These are phyloP conservation scores for Aplidium turbinatum DNA, from an alignment of 23 tunicate genomes.

Conservation along the genomic window DNA sequence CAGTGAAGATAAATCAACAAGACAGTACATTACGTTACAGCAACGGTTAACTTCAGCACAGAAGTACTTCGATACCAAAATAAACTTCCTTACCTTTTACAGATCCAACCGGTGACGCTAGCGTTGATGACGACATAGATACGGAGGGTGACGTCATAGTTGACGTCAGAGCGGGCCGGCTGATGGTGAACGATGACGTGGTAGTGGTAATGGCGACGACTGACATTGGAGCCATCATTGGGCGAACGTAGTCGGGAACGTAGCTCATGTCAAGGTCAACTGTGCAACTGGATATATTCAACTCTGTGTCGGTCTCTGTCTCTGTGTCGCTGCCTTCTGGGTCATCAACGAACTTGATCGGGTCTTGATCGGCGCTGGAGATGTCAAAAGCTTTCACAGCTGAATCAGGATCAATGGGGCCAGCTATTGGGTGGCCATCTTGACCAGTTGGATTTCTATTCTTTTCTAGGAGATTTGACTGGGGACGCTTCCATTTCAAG, in stretches of 20 bases:
- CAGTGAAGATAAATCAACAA: too few relatives aligned
- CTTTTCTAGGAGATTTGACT: not conserved
- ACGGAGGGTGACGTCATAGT: slow-evolving; percentile 12
- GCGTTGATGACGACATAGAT: slow-evolving; percentile 12
- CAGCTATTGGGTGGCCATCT: not conserved
- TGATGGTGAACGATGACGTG: slow-evolving; percentile 15
- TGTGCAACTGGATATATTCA: not conserved
- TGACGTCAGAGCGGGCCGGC: slow-evolving; percentile 9
- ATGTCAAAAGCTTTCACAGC: too few relatives aligned
- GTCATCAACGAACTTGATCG: slow-evolving; percentile 45
- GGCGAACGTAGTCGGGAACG: slow-evolving; percentile 78
- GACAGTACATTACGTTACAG: too few relatives aligned
- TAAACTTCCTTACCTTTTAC: slow-evolving; percentile 27
- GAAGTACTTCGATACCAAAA: too few relatives aligned
- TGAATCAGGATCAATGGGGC: too few relatives aligned
- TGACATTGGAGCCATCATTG: slow-evolving; percentile 37
- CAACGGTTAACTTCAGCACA: too few relatives aligned
- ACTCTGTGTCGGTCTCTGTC: slow-evolving; percentile 59
- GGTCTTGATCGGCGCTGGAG: not conserved
- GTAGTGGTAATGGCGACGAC: slow-evolving; percentile 20
- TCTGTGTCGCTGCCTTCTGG: slow-evolving; percentile 48
- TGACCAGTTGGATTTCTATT: not conserved
- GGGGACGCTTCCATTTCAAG: slow-evolving; percentile 7
- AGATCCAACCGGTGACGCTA: slow-evolving; percentile 17
- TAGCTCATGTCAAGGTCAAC: slow-evolving; percentile 66